phyloP scores from a whole-genome alignment of 2,797 vertebrate genomes.

The Mallotus villosus region DNA sequence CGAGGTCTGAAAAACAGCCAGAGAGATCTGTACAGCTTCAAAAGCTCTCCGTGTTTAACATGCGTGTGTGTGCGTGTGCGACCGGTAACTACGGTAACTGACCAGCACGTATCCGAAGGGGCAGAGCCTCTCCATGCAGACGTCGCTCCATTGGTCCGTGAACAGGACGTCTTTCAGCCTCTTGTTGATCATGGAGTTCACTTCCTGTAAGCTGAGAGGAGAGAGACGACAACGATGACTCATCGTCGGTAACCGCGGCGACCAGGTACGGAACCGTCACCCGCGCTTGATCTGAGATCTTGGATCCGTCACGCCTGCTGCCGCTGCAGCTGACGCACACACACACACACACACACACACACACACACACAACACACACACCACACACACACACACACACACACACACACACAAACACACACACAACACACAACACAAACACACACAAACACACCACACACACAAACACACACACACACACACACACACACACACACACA shows the following conservation, averaged over 20 bases:
- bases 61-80: constrained; percentile 15
- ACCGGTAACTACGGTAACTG: constrained; percentile 57
- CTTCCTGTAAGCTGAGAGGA: constrained; percentile 89
- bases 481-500: background rate
- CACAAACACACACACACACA: background rate
- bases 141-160: constrained; percentile 97
- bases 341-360: background rate
- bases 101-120: constrained; percentile 96
- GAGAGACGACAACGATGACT: no score
- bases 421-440: no score
- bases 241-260: no score
- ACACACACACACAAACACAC: background rate
- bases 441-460: no score
- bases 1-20: constrained; percentile 47
- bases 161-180: constrained; percentile 95
- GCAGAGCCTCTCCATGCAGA: constrained; percentile 94
- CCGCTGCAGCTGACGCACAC: no score
- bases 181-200: constrained; percentile 98
- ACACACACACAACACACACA: background rate
- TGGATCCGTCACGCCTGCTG: no score
- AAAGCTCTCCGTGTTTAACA: constrained; percentile 19
- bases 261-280: no score
- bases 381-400: background rate
- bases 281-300: no score
- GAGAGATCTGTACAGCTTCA: constrained; percentile 32